These are phyloP conservation scores for Calcarius ornatus DNA, from an alignment of 2,113 vertebrate species.

Conservation along the genomic window DNA sequence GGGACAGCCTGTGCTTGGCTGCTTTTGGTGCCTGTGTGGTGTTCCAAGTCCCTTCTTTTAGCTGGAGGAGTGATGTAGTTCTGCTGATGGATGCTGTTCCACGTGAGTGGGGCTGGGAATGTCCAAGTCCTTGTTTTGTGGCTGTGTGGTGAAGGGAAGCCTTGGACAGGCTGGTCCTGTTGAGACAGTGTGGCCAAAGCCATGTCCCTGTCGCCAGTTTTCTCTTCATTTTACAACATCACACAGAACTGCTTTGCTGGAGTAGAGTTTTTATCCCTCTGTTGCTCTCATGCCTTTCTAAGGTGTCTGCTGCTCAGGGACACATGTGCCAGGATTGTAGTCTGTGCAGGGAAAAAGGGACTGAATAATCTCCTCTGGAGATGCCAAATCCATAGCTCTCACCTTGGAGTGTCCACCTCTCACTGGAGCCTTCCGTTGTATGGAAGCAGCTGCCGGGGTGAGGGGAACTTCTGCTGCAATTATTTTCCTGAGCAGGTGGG, in stretches of 20 bases:
- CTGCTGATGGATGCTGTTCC: neutral
- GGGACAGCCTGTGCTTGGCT: neutral
- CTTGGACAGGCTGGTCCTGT: neutral
- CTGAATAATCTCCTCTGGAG: neutral
- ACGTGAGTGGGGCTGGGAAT: neutral
- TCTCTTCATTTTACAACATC: neutral
- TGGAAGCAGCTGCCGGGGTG: neutral
- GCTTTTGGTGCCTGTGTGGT: neutral
- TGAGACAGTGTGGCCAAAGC: neutral
- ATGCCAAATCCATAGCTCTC: neutral
- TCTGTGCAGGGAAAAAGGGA: neutral
- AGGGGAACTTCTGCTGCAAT: neutral
- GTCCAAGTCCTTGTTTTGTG: neutral
- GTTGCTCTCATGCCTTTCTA: neutral
- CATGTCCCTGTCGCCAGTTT: accelerated
- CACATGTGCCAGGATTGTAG: accelerated
- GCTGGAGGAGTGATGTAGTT: neutral
- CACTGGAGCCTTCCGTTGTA: neutral
- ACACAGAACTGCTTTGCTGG: neutral
- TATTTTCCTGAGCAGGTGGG: neutral
- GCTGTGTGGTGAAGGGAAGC: neutral
- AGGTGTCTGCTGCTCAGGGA: neutral
- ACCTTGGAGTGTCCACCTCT: neutral
- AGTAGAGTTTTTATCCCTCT: neutral
- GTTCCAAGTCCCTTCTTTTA: neutral